Percentiles rank a stretch among this genome's conserved stretches.
Conservation (phyloP, 2,888 invertebrate species). For the Cyrtodaria siliqua region DNA sequence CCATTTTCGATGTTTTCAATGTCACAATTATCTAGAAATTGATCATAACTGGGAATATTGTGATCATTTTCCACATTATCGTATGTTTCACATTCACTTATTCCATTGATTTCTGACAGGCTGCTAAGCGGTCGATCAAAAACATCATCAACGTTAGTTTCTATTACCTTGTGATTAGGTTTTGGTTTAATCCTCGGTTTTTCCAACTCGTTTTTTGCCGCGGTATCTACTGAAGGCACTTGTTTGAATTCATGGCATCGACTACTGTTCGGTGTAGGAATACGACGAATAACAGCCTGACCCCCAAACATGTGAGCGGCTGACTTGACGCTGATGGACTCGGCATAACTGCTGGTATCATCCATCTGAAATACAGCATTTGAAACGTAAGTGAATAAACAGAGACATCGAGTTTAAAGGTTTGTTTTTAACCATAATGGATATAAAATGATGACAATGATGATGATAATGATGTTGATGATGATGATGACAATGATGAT, state of each 20-base stretch:
- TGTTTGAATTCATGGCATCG: slow-evolving; percentile 15
- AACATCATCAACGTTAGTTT: slow-evolving; percentile 48
- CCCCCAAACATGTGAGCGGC: slow-evolving; percentile 70
- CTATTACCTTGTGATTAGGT: not conserved
- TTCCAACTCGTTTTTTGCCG: not conserved
- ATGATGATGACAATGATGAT: too few species aligned
- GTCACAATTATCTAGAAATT: slow-evolving; percentile 45
- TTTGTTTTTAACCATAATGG: too few species aligned
- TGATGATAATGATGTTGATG: too few species aligned
- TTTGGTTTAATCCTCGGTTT: too few species aligned
- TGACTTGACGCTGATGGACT: slow-evolving; percentile 63
- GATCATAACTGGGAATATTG: slow-evolving; percentile 56
- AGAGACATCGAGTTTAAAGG: too few species aligned
- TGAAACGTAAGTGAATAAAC: too few species aligned
- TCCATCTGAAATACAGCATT: slow-evolving; percentile 63
- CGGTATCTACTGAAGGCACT: slow-evolving; percentile 14
- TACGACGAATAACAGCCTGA: slow-evolving; percentile 68
- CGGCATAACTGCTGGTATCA: slow-evolving; percentile 41
- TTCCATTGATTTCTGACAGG: slow-evolving; percentile 59
- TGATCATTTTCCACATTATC: slow-evolving; percentile 54
- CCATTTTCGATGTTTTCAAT: slow-evolving; percentile 19
- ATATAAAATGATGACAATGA: too few species aligned
- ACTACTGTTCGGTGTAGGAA: slow-evolving; percentile 65
- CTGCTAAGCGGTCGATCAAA: slow-evolving; percentile 50
- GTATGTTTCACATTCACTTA: slow-evolving; percentile 50